Evolutionary conservation across 1,140 invertebrate genomes (phyloP), one percentile per base, ranked within the genome.

Genomic region (Mactra quadrangularis): DNA sequence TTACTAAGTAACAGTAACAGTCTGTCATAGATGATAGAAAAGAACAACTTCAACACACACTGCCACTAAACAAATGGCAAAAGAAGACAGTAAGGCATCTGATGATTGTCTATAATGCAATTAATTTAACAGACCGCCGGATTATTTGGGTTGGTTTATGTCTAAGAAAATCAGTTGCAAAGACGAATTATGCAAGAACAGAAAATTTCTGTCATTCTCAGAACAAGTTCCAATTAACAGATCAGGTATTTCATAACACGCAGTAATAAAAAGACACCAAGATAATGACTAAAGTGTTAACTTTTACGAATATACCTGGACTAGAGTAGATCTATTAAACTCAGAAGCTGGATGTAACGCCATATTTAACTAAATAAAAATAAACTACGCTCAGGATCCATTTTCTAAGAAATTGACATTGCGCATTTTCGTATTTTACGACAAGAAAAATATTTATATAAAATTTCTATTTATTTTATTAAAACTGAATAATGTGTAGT

Each of bases 331-430:
- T 27, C 81, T 77, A 38, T 64, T 77, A 72, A 82, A 85, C 57
- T 85, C 84, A 70, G 77, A 27, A 25, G 84, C 60, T 38, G 66
- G 64, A 17, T 68, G 75, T 71, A 77, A 71, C 62, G 84, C 84
- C 84, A 85, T 85, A 59, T 81, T 85, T 72, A 55, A 47, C 64
- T 41, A 68, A 27, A 68, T 68, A 25, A 41, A 68, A 68, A 50
- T 27, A 68, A 68, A 68, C 45, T 68, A 68, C 41, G 64, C 41
- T 68, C 64, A 31, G 64, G 31, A 47, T 17, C 64, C 64, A 68
- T 68, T 68, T 68, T 68, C 64, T 68, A 31, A 25, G 64, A 68
- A 50, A 68, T 50, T 38, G 25, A 33, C 15, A 15, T n/a, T 68
- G 31, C 27, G 22, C n/a, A 47, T 9, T 19, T 68, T 68, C 64